Evolutionary conservation across 2,113 vertebrate species (phyloP).

Genomic region (Psilopsiagon aurifrons): DNA sequence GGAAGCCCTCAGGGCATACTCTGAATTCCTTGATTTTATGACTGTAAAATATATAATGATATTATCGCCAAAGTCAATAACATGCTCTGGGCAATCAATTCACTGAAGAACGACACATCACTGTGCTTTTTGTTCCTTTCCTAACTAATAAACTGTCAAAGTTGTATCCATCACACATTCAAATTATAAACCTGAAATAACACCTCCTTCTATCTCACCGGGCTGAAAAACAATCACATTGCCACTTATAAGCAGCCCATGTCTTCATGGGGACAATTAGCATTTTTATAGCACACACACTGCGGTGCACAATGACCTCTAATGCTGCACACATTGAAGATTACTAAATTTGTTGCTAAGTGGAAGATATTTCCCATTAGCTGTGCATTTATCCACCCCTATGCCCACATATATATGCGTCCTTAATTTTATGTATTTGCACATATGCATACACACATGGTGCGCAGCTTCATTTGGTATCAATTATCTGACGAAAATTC

Average conservation of each 20-base stretch:
- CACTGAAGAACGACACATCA: background rate
- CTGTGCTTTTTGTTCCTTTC: background rate
- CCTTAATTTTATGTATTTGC: background rate
- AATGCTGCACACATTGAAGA: background rate
- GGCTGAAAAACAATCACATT: conserved; percentile 28
- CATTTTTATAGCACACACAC: conserved; percentile 42
- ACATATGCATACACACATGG: background rate
- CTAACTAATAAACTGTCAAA: conserved; percentile 58
- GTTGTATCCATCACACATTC: background rate
- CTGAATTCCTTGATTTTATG: conserved; percentile 48
- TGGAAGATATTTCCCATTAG: conserved; percentile 12
- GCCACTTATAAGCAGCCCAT: background rate
- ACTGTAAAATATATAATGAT: conserved; percentile 63
- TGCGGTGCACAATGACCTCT: conserved; percentile 12
- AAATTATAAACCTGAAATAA: conserved; percentile 52
- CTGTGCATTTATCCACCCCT: background rate
- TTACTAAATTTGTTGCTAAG: conserved; percentile 27
- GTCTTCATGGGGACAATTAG: conserved; percentile 54
- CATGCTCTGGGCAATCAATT: conserved; percentile 48
- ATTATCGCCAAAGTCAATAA: conserved; percentile 66
- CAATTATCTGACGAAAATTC: conserved; percentile 25
- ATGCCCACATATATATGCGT: background rate
- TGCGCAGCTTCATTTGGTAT: background rate
- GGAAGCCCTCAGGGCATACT: background rate
- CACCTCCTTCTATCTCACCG: background rate